Evolutionary conservation across 2,113 vertebrate genomes (phyloP).

Genomic region (Salvator merianae): DNA sequence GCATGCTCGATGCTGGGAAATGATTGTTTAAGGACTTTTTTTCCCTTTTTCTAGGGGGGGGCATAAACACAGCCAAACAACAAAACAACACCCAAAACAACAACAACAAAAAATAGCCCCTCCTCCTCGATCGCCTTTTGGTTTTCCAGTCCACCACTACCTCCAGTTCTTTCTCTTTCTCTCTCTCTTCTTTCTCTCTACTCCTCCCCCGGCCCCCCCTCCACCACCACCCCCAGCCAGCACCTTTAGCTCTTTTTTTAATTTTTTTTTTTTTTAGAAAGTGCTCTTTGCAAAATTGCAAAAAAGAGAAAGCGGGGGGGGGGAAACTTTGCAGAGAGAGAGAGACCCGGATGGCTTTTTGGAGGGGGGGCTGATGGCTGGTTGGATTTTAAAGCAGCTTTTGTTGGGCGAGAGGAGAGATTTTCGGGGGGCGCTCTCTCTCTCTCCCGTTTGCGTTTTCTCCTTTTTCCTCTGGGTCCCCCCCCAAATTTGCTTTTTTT

Average conservation of each 20-base stretch:
- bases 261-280: conserved; percentile 55
- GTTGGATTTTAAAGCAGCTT: background rate
- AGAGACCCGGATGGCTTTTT: conserved; percentile 74
- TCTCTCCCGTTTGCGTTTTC: background rate
- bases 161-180: conserved; percentile 34
- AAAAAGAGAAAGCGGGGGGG: background rate
- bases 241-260: background rate
- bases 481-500: conserved; percentile 20
- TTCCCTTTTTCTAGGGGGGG: background rate
- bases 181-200: background rate
- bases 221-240: too few relatives aligned
- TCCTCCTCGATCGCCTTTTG: background rate
- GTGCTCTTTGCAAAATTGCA: conserved; percentile 77
- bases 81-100: background rate
- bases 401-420: background rate
- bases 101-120: too few relatives aligned
- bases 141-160: conserved; percentile 44
- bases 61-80: background rate
- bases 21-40: conserved; percentile 87
- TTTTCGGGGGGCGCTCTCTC: background rate
- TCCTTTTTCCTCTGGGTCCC: conserved; percentile 47
- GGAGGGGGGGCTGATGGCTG: background rate
- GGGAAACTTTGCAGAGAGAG: conserved; percentile 74
- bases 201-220: background rate
- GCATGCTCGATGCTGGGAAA: conserved; percentile 72